Evolutionary conservation across 35 echinoderm and acorn worm species (phyloP).

Genomic region (Heliocidaris erythrogramma): DNA sequence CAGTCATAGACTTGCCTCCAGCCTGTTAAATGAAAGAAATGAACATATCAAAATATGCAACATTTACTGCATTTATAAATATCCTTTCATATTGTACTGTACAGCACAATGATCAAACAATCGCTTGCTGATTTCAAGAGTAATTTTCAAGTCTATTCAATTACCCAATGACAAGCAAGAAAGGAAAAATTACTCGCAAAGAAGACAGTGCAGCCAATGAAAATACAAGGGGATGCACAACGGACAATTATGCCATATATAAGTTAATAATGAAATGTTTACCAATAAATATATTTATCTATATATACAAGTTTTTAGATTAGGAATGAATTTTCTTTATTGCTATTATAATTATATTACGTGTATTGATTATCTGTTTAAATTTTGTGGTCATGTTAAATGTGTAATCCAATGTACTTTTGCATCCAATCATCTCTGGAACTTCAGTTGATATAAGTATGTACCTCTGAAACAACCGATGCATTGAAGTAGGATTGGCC

Average conservation of each 20-base stretch:
- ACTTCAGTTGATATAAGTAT: background rate
- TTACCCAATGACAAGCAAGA: too few relatives aligned
- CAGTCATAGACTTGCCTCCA: constrained; percentile 82
- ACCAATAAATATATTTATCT: background rate
- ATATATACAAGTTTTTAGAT: background rate
- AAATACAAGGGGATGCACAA: too few relatives aligned
- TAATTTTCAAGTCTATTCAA: too few relatives aligned
- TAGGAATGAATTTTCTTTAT: background rate
- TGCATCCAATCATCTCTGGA: background rate
- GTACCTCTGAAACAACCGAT: constrained; percentile 88
- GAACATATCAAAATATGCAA: background rate
- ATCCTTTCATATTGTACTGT: too few relatives aligned
- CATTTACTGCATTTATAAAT: too few relatives aligned
- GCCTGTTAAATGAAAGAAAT: constrained; percentile 65
- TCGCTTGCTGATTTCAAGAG: too few relatives aligned
- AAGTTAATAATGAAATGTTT: too few relatives aligned
- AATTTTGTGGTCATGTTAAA: too few relatives aligned
- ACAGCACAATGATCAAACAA: too few relatives aligned
- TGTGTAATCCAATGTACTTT: background rate
- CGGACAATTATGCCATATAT: too few relatives aligned
- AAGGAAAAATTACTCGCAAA: too few relatives aligned
- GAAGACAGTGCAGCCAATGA: too few relatives aligned
- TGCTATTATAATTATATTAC: background rate
- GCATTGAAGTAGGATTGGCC: constrained; percentile 97
- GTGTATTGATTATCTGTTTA: background rate